Conservation (phyloP, 2,797 vertebrate genomes). For the Dipus sagitta region DNA sequence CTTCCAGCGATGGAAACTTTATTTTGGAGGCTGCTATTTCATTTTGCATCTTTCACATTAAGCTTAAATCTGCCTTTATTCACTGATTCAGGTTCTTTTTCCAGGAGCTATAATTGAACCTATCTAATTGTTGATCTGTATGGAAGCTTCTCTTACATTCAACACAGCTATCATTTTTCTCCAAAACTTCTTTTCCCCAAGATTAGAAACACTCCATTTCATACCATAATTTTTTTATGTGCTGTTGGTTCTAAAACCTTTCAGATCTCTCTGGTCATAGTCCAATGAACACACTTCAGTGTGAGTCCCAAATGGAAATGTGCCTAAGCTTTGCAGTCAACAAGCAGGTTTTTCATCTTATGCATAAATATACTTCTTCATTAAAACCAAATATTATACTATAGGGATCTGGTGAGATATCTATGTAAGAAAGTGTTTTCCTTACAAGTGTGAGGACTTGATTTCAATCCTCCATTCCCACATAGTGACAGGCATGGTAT, state of each 20-base stretch:
- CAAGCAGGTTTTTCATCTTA: neutral
- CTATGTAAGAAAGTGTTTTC: too few species aligned
- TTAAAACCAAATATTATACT: neutral
- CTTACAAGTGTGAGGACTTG: too few species aligned
- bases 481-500: too few species aligned
- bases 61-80: slow-evolving; percentile 28
- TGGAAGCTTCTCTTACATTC: neutral
- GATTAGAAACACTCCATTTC: slow-evolving; percentile 56
- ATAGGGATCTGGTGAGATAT: neutral
- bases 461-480: too few species aligned
- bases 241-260: slow-evolving; percentile 19
- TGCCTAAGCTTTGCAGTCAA: neutral
- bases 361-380: neutral
- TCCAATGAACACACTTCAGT: neutral
- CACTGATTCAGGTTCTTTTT: neutral
- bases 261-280: neutral
- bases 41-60: neutral
- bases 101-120: neutral
- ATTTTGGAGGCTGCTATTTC: neutral
- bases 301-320: neutral
- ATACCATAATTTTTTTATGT: slow-evolving; percentile 16
- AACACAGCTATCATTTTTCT: slow-evolving; percentile 43
- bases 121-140: neutral
- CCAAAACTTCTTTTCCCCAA: slow-evolving; percentile 41
- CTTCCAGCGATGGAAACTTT: neutral